Conservation (phyloP, 23 tunicate species). For the Ascidia mentula region DNA sequence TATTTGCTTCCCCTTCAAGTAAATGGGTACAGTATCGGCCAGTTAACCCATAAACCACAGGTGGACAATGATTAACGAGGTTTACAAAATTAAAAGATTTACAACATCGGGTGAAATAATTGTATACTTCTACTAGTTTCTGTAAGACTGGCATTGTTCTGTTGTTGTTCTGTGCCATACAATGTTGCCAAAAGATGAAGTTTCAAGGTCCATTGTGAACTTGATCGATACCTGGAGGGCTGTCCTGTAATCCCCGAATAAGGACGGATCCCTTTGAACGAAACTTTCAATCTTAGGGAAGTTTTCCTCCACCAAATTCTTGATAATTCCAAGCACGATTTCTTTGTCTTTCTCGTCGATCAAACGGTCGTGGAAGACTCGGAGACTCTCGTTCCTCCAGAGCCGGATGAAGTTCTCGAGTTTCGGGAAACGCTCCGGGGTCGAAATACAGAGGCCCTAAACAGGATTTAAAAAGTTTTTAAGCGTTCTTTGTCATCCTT, state of each 20-base stretch:
- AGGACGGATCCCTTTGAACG: constrained; percentile 78
- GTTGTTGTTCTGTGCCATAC: no score
- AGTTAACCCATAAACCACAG: no score
- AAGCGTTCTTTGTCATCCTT: no score
- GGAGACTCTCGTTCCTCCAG: constrained; percentile 97
- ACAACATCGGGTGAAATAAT: no score
- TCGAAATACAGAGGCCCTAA: constrained; percentile 91
- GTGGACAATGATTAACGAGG: background rate
- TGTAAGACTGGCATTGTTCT: no score
- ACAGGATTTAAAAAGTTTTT: no score
- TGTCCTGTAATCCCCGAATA: constrained; percentile 92
- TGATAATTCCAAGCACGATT: constrained; percentile 38
- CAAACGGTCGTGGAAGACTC: constrained; percentile 97
- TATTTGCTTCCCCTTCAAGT: no score
- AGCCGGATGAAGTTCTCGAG: constrained; percentile 78
- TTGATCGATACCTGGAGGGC: constrained; percentile 79
- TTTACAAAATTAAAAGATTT: background rate
- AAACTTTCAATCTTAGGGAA: constrained; percentile 54
- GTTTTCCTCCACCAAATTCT: constrained; percentile 58
- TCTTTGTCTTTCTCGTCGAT: constrained; percentile 92
- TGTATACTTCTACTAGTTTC: no score
- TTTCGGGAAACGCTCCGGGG: constrained; percentile 81
- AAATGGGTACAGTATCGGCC: no score
- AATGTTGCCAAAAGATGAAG: no score
- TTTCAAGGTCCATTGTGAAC: no score